These are phyloP conservation scores for Yasuhikotakia modesta DNA, from an alignment of 2,797 vertebrate genomes.

Conservation along the genomic window DNA sequence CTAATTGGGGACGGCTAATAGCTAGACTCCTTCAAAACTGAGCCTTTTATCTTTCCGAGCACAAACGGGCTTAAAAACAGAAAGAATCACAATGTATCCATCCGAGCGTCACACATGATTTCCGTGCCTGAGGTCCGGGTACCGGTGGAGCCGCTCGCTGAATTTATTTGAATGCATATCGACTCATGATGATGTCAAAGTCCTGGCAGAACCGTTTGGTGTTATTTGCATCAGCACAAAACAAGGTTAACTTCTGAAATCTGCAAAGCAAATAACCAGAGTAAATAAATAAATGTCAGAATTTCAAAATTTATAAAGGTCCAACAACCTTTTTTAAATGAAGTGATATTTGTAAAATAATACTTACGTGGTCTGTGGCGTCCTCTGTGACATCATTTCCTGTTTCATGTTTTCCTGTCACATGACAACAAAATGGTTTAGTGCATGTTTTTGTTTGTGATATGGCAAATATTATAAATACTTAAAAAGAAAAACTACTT, in stretches of 20 bases:
- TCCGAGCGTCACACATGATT: conserved; percentile 39
- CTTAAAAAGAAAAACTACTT: too few species aligned
- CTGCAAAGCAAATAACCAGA: neutral
- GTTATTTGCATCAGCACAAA: neutral
- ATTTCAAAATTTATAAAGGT: too few species aligned
- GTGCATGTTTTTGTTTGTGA: too few species aligned
- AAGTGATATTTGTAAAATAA: too few species aligned
- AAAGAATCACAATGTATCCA: conserved; percentile 39
- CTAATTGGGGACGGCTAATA: conserved; percentile 75
- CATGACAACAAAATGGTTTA: too few species aligned
- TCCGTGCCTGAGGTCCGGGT: conserved; percentile 23
- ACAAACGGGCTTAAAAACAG: conserved; percentile 51
- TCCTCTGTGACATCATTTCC: too few species aligned
- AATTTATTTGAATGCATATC: conserved; percentile 22
- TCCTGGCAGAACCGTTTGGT: neutral
- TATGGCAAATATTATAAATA: too few species aligned
- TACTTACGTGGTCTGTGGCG: too few species aligned
- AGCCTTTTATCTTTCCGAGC: conserved; percentile 57
- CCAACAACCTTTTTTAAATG: too few species aligned
- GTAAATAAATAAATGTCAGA: too few species aligned
- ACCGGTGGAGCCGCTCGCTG: neutral
- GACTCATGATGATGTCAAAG: conserved; percentile 45
- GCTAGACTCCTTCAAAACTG: conserved; percentile 62
- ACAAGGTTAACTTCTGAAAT: neutral
- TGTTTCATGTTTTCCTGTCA: too few species aligned